Evolutionary conservation across 2,888 invertebrate species (phyloP).

Genomic region (Neoaliturus tenellus): DNA sequence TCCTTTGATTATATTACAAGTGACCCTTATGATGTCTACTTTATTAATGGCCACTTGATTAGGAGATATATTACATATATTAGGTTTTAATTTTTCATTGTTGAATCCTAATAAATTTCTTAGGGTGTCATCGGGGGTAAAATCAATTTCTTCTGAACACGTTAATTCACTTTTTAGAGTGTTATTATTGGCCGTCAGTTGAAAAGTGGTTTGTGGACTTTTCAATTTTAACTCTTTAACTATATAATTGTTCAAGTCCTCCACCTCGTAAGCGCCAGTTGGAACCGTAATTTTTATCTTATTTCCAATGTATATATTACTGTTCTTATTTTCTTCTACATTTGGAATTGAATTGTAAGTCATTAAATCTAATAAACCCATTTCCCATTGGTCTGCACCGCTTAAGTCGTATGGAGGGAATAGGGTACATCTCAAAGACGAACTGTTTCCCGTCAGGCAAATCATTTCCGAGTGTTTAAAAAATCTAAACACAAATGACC

Average conservation of each 20-base stretch:
- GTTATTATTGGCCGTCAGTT: conserved; percentile 3
- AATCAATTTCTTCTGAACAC: conserved; percentile 12
- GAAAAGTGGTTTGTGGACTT: neutral
- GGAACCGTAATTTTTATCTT: neutral
- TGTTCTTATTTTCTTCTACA: conserved; percentile 35
- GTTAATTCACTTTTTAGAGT: conserved; percentile 19
- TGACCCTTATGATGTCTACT: conserved; percentile 13
- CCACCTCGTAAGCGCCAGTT: conserved; percentile 17
- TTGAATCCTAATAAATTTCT: neutral
- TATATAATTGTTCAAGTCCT: conserved; percentile 2
- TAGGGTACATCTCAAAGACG: conserved; percentile 7
- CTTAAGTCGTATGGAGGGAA: conserved; percentile 14
- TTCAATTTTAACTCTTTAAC: neutral
- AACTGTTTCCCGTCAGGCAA: conserved; percentile 38
- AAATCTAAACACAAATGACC: conserved; percentile 21
- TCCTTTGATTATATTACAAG: conserved; percentile 14
- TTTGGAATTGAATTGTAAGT: conserved; percentile 43
- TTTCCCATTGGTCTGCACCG: neutral
- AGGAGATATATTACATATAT: neutral
- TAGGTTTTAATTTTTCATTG: neutral
- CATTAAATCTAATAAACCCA: conserved; percentile 43
- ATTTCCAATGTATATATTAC: conserved; percentile 6
- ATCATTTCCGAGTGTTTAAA: conserved; percentile 12
- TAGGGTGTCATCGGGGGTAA: neutral
- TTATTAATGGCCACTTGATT: conserved; percentile 14